phyloP scores from a whole-genome alignment of 2,888 invertebrate species.

The Protodeltote pygarga region DNA sequence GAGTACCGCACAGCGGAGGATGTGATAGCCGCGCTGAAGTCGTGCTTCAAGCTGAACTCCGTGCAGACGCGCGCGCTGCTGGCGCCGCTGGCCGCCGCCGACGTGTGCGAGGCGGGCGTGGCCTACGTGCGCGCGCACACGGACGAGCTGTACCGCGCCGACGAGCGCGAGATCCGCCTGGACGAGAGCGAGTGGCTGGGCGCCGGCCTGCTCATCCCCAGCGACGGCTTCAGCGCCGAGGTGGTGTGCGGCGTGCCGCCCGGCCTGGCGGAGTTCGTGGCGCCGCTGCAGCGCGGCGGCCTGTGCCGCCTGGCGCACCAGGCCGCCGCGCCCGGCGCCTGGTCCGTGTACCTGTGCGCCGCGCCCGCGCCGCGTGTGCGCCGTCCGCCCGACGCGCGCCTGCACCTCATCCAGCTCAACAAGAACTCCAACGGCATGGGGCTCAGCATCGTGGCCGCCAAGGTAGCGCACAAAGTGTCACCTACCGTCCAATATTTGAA shows the following conservation, averaged over 20 bases:
- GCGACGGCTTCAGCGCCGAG: conserved; percentile 99
- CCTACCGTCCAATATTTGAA: conserved; percentile 1
- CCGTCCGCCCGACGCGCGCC: conserved; percentile 79
- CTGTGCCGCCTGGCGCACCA: conserved; percentile 96
- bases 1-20: conserved; percentile 90
- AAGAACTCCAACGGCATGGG: conserved; percentile 99
- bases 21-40: conserved; percentile 94
- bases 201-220: conserved; percentile 96
- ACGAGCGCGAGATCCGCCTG: conserved; percentile 95
- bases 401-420: conserved; percentile 95
- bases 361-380: conserved; percentile 84
- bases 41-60: conserved; percentile 98
- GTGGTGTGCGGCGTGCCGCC: conserved; percentile 98
- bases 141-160: conserved; percentile 96
- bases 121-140: conserved; percentile 95
- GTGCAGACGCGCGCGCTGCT: conserved; percentile 96
- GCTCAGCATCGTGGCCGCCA: conserved; percentile 99
- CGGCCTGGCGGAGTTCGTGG: conserved; percentile 95
- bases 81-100: conserved; percentile 83
- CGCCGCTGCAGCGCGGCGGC: conserved; percentile 93
- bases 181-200: conserved; percentile 97
- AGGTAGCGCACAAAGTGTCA: conserved; percentile 84
- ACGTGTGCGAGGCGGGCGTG: conserved; percentile 90
- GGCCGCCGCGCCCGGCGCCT: conserved; percentile 95
- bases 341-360: conserved; percentile 96